Base-by-base conservation (phyloP, 2,797 vertebrate species). In the Valencia hispanica region DNA sequence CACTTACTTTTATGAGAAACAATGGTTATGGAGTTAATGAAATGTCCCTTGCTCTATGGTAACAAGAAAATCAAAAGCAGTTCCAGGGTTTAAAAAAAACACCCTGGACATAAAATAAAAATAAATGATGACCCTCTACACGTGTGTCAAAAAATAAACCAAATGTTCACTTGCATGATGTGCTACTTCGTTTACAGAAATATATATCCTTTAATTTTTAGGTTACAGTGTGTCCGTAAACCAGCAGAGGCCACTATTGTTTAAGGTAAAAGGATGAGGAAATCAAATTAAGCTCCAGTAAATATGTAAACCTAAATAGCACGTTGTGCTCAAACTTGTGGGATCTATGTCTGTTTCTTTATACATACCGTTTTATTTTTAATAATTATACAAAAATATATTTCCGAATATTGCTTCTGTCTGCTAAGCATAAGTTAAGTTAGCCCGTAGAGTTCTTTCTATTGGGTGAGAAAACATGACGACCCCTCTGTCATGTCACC, bases 221-320 rank as follows among this genome's bases (percentile, higher is more conserved):
- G n/a, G 55, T 57, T 57, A n/a, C 53, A 30, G 51, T 53, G 51
- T n/a, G 53, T 20, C n/a, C 3, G 27, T n/a, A 20, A 2, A 74
- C 80, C 91, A 85, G 66, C 72, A 93, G 91, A 85, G 79, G 0
- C 86, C 85, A 81, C 79, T 70, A 20, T 75, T 69, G 45, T 18
- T 48, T 73, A 79, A 73, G 14, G 7, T 39, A 6, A 74, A 55
- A 15, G 17, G 25, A 45, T 27, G n/a, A 27, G 25, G 25, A 11
- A 12, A 9, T 39, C 34, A n/a, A n/a, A 5, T 25, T 14, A 12
- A 41, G 22, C 63, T 20, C 59, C 32, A 20, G 18, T 20, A 18
- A 10, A 61, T 20, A 39, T 39, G 34, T 65, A 36, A 65, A 65
- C 20, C 7, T 61, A 61, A 34, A 61, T 10, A 61, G 32, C 32